These are phyloP conservation scores for Perccottus glenii DNA, from an alignment of 2,113 vertebrate genomes.

Conservation along the genomic window DNA sequence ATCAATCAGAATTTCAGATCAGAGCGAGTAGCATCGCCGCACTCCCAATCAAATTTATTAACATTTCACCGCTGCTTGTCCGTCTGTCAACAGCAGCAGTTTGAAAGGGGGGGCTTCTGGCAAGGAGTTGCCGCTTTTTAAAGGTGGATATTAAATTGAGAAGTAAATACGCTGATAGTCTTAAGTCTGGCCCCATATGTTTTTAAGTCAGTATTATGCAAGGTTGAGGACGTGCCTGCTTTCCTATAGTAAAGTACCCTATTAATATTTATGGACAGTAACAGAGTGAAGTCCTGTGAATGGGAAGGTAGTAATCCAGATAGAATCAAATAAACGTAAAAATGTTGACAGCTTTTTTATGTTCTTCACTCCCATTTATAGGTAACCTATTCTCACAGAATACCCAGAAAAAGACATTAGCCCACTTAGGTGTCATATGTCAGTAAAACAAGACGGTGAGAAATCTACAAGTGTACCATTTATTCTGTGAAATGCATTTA, in stretches of 20 bases:
- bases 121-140: slow-evolving; percentile 45
- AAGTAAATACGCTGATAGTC: slow-evolving; percentile 54
- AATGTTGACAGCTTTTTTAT: slow-evolving; percentile 13
- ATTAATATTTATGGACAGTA: slow-evolving; percentile 48
- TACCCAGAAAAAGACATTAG: slow-evolving; percentile 6
- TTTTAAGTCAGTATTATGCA: slow-evolving; percentile 58
- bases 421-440: slow-evolving; percentile 11
- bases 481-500: slow-evolving; percentile 3
- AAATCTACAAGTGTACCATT: slow-evolving; percentile 42
- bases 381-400: slow-evolving; percentile 17
- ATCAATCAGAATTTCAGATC: slow-evolving; percentile 76
- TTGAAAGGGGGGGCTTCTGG: slow-evolving; percentile 61
- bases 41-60: slow-evolving; percentile 67
- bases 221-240: slow-evolving; percentile 32
- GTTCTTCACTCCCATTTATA: slow-evolving; percentile 17
- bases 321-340: slow-evolving; percentile 18
- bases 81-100: slow-evolving; percentile 56
- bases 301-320: slow-evolving; percentile 25
- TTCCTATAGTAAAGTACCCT: slow-evolving; percentile 30
- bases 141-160: slow-evolving; percentile 54
- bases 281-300: slow-evolving; percentile 16
- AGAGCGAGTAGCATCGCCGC: slow-evolving; percentile 50
- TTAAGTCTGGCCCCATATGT: slow-evolving; percentile 51
- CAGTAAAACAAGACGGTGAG: slow-evolving; percentile 38
- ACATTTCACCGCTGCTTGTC: slow-evolving; percentile 64